A percentile compares a stretch with the other conserved stretches of the same genome.
Evolutionary conservation across 2,797 vertebrate genomes (phyloP).

Genomic region (Clamator glandarius): DNA sequence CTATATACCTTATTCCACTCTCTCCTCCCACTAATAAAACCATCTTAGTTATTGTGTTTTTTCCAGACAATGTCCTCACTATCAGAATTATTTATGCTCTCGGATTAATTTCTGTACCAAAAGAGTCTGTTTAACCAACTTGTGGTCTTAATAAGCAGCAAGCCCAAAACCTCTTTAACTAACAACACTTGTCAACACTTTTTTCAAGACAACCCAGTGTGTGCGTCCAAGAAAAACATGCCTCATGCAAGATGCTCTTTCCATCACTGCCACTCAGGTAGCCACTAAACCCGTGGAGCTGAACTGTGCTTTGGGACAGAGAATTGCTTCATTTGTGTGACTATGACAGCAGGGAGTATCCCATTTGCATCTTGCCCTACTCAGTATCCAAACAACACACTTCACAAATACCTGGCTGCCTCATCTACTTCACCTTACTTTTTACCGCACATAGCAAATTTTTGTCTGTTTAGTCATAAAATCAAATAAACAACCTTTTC

Average conservation of each 20-base stretch:
- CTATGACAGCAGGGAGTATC: background rate
- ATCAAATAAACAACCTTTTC: background rate
- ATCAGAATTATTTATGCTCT: background rate
- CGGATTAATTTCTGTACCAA: background rate
- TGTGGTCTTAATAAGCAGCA: background rate
- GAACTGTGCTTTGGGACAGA: background rate
- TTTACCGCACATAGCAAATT: background rate
- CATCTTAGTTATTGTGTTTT: background rate
- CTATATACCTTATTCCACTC: background rate
- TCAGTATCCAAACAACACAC: background rate
- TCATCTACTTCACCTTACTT: background rate
- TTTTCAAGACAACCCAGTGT: background rate
- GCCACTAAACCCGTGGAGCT: background rate
- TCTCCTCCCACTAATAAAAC: background rate
- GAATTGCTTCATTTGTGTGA: background rate
- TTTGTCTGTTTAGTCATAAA: background rate
- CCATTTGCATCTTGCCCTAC: background rate
- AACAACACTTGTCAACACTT: background rate
- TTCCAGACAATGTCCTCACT: background rate
- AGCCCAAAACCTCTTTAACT: background rate
- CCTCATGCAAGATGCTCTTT: background rate
- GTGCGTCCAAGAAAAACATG: background rate
- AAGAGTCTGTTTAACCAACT: background rate
- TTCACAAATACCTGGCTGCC: background rate
- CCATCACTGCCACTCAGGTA: background rate